phyloP scores from a whole-genome alignment of 2,113 vertebrate species.

The Podiceps cristatus region DNA sequence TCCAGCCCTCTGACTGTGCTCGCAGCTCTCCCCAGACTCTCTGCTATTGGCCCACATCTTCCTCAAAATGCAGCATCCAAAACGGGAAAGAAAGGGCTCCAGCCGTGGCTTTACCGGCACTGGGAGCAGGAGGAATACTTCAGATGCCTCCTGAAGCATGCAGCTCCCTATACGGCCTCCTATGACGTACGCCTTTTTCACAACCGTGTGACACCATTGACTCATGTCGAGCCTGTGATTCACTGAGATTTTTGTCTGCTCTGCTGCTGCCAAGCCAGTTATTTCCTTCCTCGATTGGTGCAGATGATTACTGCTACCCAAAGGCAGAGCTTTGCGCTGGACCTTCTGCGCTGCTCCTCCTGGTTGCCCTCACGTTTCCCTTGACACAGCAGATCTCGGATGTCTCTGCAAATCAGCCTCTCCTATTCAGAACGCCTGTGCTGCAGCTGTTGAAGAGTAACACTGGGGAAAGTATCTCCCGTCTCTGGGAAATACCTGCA shows the following conservation, averaged over 20 bases:
- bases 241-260: not conserved
- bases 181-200: not conserved
- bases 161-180: not conserved
- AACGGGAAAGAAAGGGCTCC: not conserved
- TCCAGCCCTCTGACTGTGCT: slow-evolving; percentile 27
- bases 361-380: not conserved
- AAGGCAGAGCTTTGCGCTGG: not conserved
- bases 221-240: slow-evolving; percentile 21
- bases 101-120: not conserved
- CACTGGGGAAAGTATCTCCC: not conserved
- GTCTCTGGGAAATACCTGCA: not conserved
- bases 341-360: not conserved
- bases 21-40: not conserved
- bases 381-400: fast-evolving
- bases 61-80: not conserved
- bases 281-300: not conserved
- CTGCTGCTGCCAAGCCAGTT: not conserved
- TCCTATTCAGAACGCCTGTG: not conserved
- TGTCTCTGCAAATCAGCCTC: not conserved
- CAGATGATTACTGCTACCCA: not conserved
- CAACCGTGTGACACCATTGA: slow-evolving; percentile 6
- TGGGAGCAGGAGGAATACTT: not conserved
- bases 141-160: not conserved
- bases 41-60: not conserved
- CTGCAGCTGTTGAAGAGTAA: not conserved